These are phyloP conservation scores for Cataglyphis hispanica DNA, from an alignment of 1,140 invertebrate species.

Conservation along the genomic window DNA sequence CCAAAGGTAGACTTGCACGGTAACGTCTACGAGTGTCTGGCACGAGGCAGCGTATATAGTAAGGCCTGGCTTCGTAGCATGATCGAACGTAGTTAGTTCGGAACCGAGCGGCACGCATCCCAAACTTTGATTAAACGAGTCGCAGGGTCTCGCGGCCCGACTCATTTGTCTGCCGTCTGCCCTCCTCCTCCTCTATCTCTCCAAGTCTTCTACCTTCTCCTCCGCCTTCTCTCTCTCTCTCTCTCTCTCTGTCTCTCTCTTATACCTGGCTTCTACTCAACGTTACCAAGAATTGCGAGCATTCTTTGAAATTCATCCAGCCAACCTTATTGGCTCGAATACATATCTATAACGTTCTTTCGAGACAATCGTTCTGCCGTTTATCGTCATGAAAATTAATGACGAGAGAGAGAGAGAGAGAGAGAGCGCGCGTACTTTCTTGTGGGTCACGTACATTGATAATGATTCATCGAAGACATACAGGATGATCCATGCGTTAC, in stretches of 20 bases:
- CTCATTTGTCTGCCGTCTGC: constrained; percentile 83
- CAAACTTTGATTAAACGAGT: constrained; percentile 85
- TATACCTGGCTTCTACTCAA: constrained; percentile 54
- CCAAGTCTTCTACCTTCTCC: constrained; percentile 19
- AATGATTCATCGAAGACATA: not conserved
- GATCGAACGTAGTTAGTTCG: constrained; percentile 83
- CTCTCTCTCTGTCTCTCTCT: not conserved
- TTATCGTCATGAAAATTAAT: constrained; percentile 22
- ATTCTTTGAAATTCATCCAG: constrained; percentile 68
- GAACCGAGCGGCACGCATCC: constrained; percentile 81
- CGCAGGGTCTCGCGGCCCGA: constrained; percentile 81
- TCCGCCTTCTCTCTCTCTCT: constrained; percentile 11
- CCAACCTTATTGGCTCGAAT: constrained; percentile 18
- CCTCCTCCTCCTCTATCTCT: constrained; percentile 58
- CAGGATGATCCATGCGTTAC: not conserved
- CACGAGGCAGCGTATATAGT: constrained; percentile 48
- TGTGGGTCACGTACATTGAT: not conserved
- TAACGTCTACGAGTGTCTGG: constrained; percentile 45
- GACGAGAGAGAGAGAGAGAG: not conserved
- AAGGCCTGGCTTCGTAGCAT: constrained; percentile 78
- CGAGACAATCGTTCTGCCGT: constrained; percentile 4
- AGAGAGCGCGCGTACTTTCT: not conserved
- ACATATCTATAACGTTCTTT: constrained; percentile 30
- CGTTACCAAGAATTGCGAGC: constrained; percentile 71
- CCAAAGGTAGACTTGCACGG: constrained; percentile 39